Evolutionary conservation across 1,140 invertebrate genomes (phyloP), one percentile per base, ranked within the genome.

Genomic region (Zaprionus ornatus): DNA sequence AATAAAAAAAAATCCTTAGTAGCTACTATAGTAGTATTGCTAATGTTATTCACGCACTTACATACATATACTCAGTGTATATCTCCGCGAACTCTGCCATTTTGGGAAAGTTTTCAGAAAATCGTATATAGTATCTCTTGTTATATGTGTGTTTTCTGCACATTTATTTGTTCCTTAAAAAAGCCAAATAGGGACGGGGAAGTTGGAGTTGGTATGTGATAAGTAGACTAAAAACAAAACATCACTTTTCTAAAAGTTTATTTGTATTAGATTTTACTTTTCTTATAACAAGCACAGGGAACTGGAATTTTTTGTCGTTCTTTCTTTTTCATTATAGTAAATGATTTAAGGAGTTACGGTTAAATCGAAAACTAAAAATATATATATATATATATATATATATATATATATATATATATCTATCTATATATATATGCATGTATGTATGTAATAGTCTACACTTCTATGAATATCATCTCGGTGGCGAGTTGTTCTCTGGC

Each of bases 401-500:
- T 17, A 59, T 60, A 54, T 35, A 61, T 25, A 42, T 64, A 32
- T 60, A 29, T 76, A 21, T 29, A 73, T 37, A 21, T 67, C 63
- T 68, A 35, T 23, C 48, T 54, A 54, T 13, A 61, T 55, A 42
- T 71, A 35, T 61, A 32, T 73, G 35, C 19, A 29, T 56, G 35
- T 61, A 59, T 60, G 32, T 73, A 60, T 61, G 57, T 69, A 27
- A 48, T 62, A 76, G 55, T 74, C 80, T 82, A 81, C 55, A 82
- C 62, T 62, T 59, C 57, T 68, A 86, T 82, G 77, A 76, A 86
- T 86, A 86, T 82, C 76, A 83, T 87, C 83, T 87, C 83, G 83
- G 83, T 87, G 83, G 80, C 83, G 83, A 86, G 83, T 82, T 82
- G 75, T 87, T 86, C 83, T 87, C 83, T 87, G 68, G 68, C 73